Evolutionary conservation across 2,888 invertebrate species (phyloP).

Genomic region (Rhogogaster chlorosoma): DNA sequence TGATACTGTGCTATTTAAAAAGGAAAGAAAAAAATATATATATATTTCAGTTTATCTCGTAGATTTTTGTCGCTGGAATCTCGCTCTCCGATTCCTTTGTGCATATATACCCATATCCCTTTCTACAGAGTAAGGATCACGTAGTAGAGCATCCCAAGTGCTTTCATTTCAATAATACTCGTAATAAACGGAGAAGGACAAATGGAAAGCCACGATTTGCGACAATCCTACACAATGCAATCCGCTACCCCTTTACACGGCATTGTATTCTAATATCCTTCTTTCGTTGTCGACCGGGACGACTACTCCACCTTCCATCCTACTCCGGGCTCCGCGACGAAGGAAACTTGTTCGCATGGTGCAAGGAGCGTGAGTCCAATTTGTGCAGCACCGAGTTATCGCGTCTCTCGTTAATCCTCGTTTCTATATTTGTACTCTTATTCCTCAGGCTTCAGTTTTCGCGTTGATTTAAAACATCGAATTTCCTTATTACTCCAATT

Average conservation of each 20-base stretch:
- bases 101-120: background rate
- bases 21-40: background rate
- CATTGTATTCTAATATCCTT: conserved; percentile 45
- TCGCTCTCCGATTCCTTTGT: background rate
- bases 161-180: background rate
- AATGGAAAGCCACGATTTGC: conserved; percentile 40
- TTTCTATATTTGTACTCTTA: background rate
- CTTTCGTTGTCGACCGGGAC: background rate
- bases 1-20: background rate
- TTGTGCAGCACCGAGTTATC: conserved; percentile 11
- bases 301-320: background rate
- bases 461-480: background rate
- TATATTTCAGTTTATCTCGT: background rate
- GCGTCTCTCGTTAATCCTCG: background rate
- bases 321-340: conserved; percentile 9
- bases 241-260: background rate
- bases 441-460: background rate
- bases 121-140: background rate
- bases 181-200: conserved; percentile 16
- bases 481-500: conserved; percentile 22
- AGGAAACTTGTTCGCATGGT: conserved; percentile 18
- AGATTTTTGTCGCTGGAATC: conserved; percentile 2
- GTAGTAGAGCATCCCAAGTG: background rate
- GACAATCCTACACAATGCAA: conserved; percentile 30
- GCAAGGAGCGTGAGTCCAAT: conserved; percentile 35